phyloP scores from a whole-genome alignment of 2,888 invertebrate genomes.

The Drosophila pegasa region DNA sequence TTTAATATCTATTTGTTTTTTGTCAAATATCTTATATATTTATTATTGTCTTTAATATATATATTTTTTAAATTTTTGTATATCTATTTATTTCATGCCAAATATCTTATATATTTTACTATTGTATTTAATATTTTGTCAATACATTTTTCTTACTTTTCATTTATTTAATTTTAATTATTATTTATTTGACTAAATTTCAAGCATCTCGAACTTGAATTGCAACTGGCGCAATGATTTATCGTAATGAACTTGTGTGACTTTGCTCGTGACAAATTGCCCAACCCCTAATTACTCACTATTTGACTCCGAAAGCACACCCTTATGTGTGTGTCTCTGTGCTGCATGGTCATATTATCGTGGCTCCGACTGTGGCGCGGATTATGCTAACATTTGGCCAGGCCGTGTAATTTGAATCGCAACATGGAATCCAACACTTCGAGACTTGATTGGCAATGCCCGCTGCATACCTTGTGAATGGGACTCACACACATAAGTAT shows the following conservation, averaged over 20 bases:
- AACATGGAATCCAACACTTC: slow-evolving; percentile 53
- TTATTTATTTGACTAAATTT: background rate
- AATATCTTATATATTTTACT: too few species aligned
- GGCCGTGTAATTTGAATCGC: slow-evolving; percentile 72
- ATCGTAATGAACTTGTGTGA: slow-evolving; percentile 27
- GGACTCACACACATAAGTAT: slow-evolving; percentile 1
- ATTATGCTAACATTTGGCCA: slow-evolving; percentile 65
- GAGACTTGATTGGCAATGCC: slow-evolving; percentile 50
- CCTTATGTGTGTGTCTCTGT: slow-evolving; percentile 19
- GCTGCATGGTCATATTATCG: slow-evolving; percentile 11
- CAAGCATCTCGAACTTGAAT: background rate
- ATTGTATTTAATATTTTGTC: too few species aligned
- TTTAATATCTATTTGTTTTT: background rate
- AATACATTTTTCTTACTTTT: too few species aligned
- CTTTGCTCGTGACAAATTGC: slow-evolving; percentile 23
- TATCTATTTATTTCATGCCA: too few species aligned
- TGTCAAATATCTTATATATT: too few species aligned
- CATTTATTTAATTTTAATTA: too few species aligned
- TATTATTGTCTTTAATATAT: too few species aligned
- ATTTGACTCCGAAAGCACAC: slow-evolving; percentile 36
- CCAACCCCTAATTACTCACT: slow-evolving; percentile 12
- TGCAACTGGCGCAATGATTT: slow-evolving; percentile 6
- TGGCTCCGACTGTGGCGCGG: slow-evolving; percentile 45
- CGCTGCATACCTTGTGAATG: slow-evolving; percentile 48
- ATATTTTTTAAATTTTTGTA: too few species aligned